Conservation (phyloP, 2,113 vertebrate species). For the Atlantisia rogersi region DNA sequence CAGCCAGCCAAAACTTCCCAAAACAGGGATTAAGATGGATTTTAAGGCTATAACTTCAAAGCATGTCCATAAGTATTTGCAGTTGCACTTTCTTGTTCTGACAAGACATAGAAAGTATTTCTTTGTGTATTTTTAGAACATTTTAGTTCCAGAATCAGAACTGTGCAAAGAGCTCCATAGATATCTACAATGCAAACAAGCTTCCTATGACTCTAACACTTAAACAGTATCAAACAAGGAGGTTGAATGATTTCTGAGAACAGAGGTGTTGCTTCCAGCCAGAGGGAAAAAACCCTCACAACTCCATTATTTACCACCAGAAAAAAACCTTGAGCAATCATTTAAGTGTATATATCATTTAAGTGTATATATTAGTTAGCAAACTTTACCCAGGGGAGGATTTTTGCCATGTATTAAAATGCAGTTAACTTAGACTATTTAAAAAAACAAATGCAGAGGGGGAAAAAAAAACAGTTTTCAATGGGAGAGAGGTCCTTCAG, state of each 20-base stretch:
- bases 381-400: neutral
- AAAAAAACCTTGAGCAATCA: neutral
- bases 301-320: neutral
- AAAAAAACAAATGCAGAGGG: neutral
- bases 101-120: neutral
- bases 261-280: neutral
- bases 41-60: neutral
- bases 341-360: neutral
- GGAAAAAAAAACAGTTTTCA: neutral
- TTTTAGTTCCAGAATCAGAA: neutral
- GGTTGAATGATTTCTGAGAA: neutral
- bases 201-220: neutral
- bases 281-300: neutral
- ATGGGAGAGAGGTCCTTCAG: neutral
- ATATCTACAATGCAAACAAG: neutral
- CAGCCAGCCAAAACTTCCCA: neutral
- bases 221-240: neutral
- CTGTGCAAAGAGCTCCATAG: neutral
- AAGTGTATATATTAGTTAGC: neutral
- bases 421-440: neutral
- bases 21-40: neutral
- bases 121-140: neutral
- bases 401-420: neutral
- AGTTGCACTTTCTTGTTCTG: neutral
- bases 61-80: neutral